These are phyloP conservation scores for Drosophila falleni DNA, from an alignment of 2,888 invertebrate species.

Conservation along the genomic window DNA sequence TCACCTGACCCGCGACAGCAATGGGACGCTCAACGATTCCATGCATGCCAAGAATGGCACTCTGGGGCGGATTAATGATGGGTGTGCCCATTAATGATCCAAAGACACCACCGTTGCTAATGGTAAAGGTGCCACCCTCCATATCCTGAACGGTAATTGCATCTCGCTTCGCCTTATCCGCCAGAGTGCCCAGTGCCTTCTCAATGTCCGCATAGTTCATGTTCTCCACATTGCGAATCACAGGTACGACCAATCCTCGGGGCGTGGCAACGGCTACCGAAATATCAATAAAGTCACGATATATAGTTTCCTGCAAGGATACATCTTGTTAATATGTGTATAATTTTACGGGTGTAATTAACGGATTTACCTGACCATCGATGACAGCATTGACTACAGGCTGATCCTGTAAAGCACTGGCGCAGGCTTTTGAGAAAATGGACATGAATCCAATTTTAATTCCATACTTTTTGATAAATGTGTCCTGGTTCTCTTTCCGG, in stretches of 20 bases:
- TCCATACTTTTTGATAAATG: slow-evolving; percentile 96
- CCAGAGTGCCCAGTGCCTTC: slow-evolving; percentile 92
- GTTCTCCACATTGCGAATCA: slow-evolving; percentile 95
- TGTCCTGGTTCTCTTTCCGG: slow-evolving; percentile 94
- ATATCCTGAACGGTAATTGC: slow-evolving; percentile 98
- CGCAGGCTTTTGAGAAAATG: slow-evolving; percentile 97
- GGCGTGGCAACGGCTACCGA: slow-evolving; percentile 99
- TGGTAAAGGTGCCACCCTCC: slow-evolving; percentile 99
- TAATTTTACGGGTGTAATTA: background rate
- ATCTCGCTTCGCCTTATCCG: slow-evolving; percentile 95
- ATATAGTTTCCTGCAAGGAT: slow-evolving; percentile 86
- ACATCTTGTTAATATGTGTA: background rate
- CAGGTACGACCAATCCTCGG: slow-evolving; percentile 99
- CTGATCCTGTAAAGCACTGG: slow-evolving; percentile 96
- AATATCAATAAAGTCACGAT: slow-evolving; percentile 98
- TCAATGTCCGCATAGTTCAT: slow-evolving; percentile 99
- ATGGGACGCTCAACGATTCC: slow-evolving; percentile 98
- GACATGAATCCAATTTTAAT: slow-evolving; percentile 99
- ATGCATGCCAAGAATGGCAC: slow-evolving; percentile 99
- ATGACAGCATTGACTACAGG: slow-evolving; percentile 99
- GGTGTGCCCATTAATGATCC: slow-evolving; percentile 99
- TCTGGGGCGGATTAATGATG: slow-evolving; percentile 99
- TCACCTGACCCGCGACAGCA: slow-evolving; percentile 94
- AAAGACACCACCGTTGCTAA: slow-evolving; percentile 99
- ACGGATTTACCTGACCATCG: slow-evolving; percentile 88